Evolutionary conservation across 2,888 invertebrate genomes (phyloP).

Genomic region (Girardia tigrina): DNA sequence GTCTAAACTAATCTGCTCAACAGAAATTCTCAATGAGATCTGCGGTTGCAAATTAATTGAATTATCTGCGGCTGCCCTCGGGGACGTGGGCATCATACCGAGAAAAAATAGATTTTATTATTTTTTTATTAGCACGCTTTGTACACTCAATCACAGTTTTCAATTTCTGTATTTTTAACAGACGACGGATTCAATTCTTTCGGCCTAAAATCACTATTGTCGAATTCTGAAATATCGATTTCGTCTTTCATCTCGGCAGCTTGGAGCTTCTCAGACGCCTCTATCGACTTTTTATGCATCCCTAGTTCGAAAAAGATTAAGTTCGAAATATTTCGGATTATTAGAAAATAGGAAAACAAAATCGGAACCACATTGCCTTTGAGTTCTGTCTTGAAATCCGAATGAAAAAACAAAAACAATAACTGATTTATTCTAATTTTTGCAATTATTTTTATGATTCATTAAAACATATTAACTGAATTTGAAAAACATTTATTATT

Average conservation of each 20-base stretch:
- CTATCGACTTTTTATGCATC: slow-evolving; percentile 95
- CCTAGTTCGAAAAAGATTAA: no score
- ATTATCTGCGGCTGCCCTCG: slow-evolving; percentile 1
- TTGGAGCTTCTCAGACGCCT: slow-evolving; percentile 85
- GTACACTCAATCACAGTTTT: slow-evolving; percentile 8
- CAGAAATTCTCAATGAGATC: slow-evolving; percentile 16
- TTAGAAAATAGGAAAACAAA: neutral
- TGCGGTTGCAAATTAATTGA: slow-evolving; percentile 17
- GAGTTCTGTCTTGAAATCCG: neutral
- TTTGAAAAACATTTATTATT: no score
- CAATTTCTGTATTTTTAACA: neutral
- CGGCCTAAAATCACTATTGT: neutral
- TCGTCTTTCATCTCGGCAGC: slow-evolving; percentile 51
- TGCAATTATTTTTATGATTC: no score
- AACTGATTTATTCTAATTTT: neutral
- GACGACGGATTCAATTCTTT: neutral
- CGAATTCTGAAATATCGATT: slow-evolving; percentile 15
- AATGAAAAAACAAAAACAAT: neutral
- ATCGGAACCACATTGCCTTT: neutral
- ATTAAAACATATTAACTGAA: no score
- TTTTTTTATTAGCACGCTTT: slow-evolving; percentile 3
- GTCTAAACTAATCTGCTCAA: slow-evolving; percentile 18
- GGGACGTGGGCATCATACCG: slow-evolving; percentile 20
- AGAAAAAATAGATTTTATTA: slow-evolving; percentile 17
- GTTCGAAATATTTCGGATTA: neutral